Evolutionary conservation across 2,113 vertebrate species (phyloP), one percentile per base, ranked within the genome.

Genomic region (Notiomystis cincta): DNA sequence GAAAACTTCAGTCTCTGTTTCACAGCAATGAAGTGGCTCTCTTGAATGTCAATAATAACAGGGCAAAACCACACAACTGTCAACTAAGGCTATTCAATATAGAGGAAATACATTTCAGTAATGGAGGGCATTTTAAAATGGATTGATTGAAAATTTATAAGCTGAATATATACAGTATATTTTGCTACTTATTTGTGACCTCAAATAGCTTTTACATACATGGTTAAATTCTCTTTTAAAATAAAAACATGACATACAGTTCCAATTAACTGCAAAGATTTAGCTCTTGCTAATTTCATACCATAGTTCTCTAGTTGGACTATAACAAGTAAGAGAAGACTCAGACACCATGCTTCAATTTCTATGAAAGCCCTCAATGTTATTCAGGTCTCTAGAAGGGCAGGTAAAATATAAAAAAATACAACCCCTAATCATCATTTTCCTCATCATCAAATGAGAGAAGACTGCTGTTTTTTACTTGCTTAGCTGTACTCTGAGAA

Each of bases 391-490:
- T 37, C 79, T 37, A 51, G 31, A 73, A n/a, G 13, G 22, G 16
- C 38, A 89, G 92, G 24, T 31, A 89, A 92, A 80, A 89, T 18
- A 84, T 51, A 57, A 93, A 91, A 69, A 65, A 30, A 40, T 15
- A 58, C 18, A 96, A 66, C 62, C 51, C 73, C 33, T 99, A 98
- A 70, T 99, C 98, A 75, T 99, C 98, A 53, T 99, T 98, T 53
- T 99, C 99, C 24, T 99, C 99, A 42, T 98, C 98, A 94, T 98
- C 99, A 96, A 99, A 99, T 10, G 99, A 99, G 83, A 99, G 98
- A 40, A 99, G 99, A 89, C 98, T 99, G 93, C 97, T 99, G 65
- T 99, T 99, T 96, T 99, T 99, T 1, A 99, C 95, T 97, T 99
- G 99, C 83, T 98, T 99, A 35, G 97, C 97, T 95, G 97, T 94